phyloP scores from a whole-genome alignment of 2,113 vertebrate species.

The Chaetodon trifascialis region DNA sequence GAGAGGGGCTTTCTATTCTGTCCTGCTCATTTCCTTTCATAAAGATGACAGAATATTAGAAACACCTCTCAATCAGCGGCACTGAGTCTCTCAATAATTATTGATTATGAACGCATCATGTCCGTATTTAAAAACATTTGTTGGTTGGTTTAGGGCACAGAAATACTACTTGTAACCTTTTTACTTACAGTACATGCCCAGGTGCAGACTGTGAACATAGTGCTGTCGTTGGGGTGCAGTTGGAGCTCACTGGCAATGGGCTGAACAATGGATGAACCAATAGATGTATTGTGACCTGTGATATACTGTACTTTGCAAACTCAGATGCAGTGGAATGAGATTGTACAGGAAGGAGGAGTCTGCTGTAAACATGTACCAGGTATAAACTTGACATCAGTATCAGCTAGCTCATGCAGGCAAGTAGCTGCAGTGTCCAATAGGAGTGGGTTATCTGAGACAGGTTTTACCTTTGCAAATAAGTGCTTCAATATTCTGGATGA shows the following conservation, averaged over 20 bases:
- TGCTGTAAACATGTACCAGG: neutral
- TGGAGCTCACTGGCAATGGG: neutral
- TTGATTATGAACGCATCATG: too few relatives aligned
- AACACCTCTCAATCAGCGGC: neutral
- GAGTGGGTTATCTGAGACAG: neutral
- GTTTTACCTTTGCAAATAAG: neutral
- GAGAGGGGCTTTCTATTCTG: too few relatives aligned
- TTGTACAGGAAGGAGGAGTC: too few relatives aligned
- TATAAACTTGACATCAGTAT: neutral
- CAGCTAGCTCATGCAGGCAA: neutral
- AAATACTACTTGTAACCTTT: neutral
- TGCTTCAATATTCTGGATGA: neutral
- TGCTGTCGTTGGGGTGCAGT: too few relatives aligned
- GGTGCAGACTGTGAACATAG: neutral
- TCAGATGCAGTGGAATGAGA: neutral
- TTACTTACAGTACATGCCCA: neutral
- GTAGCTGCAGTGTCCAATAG: neutral
- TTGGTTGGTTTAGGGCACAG: neutral
- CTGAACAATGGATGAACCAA: neutral
- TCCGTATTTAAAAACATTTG: too few relatives aligned
- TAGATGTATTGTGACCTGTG: neutral
- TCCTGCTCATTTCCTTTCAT: too few relatives aligned
- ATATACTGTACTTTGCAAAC: neutral
- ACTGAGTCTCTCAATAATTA: neutral
- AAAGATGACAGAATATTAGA: neutral